Evolutionary conservation across 2,797 vertebrate genomes (phyloP), one percentile per base, ranked within the genome.

Genomic region (Anabacerthia variegaticeps): DNA sequence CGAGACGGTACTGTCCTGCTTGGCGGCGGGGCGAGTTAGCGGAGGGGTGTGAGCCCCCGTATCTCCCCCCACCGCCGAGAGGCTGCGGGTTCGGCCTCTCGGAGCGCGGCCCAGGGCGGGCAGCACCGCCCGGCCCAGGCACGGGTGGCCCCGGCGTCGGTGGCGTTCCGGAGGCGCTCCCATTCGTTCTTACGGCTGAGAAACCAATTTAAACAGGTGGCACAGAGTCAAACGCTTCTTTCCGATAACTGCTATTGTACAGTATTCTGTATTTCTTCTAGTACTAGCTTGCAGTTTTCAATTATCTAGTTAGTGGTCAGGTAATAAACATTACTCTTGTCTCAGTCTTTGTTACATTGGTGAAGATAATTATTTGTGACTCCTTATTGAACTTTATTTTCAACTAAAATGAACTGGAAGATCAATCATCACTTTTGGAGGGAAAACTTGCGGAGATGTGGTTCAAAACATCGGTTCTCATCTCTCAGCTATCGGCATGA

Each of bases 1-100:
- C 44, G 21, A 46, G 44, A 20, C 5, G 44, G 44, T 44, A 20
- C 44, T 44, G 44, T 46, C 20, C 44, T 46, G 44, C 44, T 22
- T 11, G 44, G 44, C 6, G 41, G 20, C 9, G 34, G 1, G 39
- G 7, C 26, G 23, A 28, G 14, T 21, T n/a, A 20, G 6, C 5
- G 30, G 12, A 23, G n/a, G 12, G 24, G 3, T 2, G 34, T 3
- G 48, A n/a, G 7, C 12, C 9, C 21, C 19, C 4, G 7, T 1
- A 1, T 2, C 56, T 1, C 16, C 56, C 18, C 37, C 4, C 3
- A 7, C 32, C 21, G 8, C 49, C 17, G 39, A 2, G 44, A 46
- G 44, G 67, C 30, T 2, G 21, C 9, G 5, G 34, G 14, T 2
- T 28, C 21, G 36, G 37, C 20, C 51, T 2, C 14, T 39, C 13